Percentiles rank a stretch among this genome's conserved stretches.
phyloP scores from a whole-genome alignment of 2,888 invertebrate genomes.

The Lampropteryx suffumata region DNA sequence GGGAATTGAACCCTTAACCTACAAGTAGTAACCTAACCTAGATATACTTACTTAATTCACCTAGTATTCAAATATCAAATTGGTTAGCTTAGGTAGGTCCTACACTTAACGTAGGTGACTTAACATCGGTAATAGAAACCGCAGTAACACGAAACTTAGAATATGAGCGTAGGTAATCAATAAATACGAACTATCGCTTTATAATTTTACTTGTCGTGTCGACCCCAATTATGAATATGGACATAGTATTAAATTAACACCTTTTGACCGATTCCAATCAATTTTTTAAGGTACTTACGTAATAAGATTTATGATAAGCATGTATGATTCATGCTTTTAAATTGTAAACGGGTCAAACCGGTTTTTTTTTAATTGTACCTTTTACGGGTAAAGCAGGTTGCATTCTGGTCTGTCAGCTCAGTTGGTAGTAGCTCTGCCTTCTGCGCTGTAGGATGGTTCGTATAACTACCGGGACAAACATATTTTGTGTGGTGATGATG shows the following conservation, averaged over 20 bases:
- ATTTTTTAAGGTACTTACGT: constrained; percentile 18
- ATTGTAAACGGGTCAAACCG: constrained; percentile 12
- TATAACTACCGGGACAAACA: too few relatives aligned
- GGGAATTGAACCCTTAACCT: too few relatives aligned
- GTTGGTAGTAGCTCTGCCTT: too few relatives aligned
- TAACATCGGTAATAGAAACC: constrained; percentile 34
- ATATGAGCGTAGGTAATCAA: constrained; percentile 31
- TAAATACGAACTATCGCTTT: constrained; percentile 12
- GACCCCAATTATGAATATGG: constrained; percentile 16
- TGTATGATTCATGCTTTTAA: constrained; percentile 24
- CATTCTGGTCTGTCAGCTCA: too few relatives aligned
- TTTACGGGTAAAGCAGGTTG: not conserved
- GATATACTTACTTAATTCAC: too few relatives aligned
- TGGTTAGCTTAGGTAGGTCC: too few relatives aligned
- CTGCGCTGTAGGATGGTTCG: not conserved
- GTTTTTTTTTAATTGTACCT: not conserved
- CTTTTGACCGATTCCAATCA: constrained; percentile 18
- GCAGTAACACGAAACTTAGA: constrained; percentile 48
- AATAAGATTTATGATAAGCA: constrained; percentile 11
- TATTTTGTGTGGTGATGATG: too few relatives aligned
- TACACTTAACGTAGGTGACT: too few relatives aligned
- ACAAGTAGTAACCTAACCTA: too few relatives aligned
- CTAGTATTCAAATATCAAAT: constrained; percentile 3
- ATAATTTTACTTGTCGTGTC: constrained; percentile 6
- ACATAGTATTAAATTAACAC: constrained; percentile 20